phyloP scores from a whole-genome alignment of 2,797 vertebrate genomes.

The Emydoidea blandingii region DNA sequence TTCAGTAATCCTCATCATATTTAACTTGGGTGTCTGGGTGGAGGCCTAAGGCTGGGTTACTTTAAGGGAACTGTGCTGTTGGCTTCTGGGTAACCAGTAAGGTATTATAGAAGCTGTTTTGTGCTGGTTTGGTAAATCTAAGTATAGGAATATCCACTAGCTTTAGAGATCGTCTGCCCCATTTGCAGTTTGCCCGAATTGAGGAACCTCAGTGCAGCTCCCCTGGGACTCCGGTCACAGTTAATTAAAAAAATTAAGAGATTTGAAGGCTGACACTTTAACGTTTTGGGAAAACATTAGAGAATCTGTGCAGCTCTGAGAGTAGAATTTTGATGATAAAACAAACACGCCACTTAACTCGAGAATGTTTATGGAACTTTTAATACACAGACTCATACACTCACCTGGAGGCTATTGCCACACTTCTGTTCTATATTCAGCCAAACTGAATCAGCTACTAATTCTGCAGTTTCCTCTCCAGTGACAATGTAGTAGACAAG shows the following conservation, averaged over 20 bases:
- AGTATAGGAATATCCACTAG: no score
- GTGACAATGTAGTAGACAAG: slow-evolving; percentile 91
- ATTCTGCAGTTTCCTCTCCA: slow-evolving; percentile 85
- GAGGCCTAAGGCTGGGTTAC: no score
- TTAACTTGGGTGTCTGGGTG: no score
- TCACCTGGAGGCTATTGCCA: slow-evolving; percentile 87
- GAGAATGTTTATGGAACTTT: neutral
- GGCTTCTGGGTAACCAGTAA: no score
- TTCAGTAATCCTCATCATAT: no score
- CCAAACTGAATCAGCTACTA: slow-evolving; percentile 94
- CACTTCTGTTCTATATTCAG: slow-evolving; percentile 89
- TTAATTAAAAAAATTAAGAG: slow-evolving; percentile 1
- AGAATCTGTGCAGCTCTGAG: neutral
- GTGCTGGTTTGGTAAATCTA: no score
- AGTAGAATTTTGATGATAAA: slow-evolving; percentile 2
- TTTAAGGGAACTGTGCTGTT: no score
- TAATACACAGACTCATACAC: neutral
- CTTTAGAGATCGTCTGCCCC: no score
- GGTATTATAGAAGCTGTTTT: no score
- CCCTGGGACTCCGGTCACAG: no score
- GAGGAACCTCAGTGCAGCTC: no score
- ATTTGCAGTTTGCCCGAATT: no score
- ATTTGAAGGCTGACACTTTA: neutral
- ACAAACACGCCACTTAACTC: neutral
- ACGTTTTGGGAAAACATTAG: neutral